Evolutionary conservation across 2,113 vertebrate species (phyloP).

Genomic region (Corvus hawaiiensis): DNA sequence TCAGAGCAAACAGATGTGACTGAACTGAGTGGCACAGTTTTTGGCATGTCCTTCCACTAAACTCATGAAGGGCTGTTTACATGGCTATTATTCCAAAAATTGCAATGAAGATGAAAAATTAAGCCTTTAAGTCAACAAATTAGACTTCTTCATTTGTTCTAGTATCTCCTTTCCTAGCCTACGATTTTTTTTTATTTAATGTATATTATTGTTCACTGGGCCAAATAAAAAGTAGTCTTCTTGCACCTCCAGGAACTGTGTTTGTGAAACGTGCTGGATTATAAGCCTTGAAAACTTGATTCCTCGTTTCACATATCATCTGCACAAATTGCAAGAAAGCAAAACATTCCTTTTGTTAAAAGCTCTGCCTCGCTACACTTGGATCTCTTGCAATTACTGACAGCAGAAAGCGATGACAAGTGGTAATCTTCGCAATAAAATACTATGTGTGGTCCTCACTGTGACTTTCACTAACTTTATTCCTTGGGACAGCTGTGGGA

Average conservation of each 20-base stretch:
- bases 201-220: background rate
- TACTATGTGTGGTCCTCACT: background rate
- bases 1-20: background rate
- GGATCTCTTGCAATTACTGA: background rate
- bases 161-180: background rate
- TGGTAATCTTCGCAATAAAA: background rate
- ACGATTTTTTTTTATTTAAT: background rate
- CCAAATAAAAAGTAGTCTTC: background rate
- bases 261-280: background rate
- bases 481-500: background rate
- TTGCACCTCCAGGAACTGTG: background rate
- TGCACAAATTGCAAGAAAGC: background rate
- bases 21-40: background rate
- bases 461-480: background rate
- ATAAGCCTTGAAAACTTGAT: background rate
- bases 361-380: background rate
- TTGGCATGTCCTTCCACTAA: background rate
- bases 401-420: background rate
- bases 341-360: background rate
- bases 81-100: background rate
- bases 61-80: background rate
- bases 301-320: background rate
- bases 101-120: background rate
- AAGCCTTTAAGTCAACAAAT: background rate
- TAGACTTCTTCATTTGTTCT: background rate